Conservation (phyloP, 2,113 vertebrate species). For the Cichladusa arquata region DNA sequence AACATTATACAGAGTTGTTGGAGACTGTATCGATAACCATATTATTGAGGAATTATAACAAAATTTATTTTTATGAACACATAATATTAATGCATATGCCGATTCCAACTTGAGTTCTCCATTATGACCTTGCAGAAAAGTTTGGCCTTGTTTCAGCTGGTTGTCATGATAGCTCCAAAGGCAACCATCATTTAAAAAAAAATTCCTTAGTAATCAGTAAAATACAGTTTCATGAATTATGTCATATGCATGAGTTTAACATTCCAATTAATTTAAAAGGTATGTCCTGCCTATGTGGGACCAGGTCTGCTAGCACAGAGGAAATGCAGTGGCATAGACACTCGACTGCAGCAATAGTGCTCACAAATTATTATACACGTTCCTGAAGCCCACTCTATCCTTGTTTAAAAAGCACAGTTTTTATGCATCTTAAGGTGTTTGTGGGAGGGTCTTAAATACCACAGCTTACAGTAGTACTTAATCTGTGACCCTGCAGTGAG, state of each 20-base stretch:
- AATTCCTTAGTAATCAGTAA: background rate
- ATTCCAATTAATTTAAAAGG: constrained; percentile 33
- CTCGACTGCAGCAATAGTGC: background rate
- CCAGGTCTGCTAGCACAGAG: background rate
- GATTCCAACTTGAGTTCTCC: background rate
- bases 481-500: background rate
- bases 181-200: background rate
- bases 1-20: background rate
- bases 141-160: background rate
- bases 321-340: background rate
- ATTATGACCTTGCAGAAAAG: background rate
- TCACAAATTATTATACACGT: rapidly evolving
- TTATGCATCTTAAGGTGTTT: background rate
- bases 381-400: background rate
- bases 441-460: background rate
- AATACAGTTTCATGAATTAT: background rate
- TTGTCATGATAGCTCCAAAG: background rate
- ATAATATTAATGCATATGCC: background rate
- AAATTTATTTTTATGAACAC: background rate
- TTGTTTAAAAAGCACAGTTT: background rate
- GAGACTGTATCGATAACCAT: background rate
- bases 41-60: background rate
- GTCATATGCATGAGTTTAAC: background rate
- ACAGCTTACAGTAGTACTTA: background rate
- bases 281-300: background rate